Percentiles rank a stretch among this genome's conserved stretches.
Conservation (phyloP, 2,113 vertebrate genomes). For the Cricetomys ansorgei region DNA sequence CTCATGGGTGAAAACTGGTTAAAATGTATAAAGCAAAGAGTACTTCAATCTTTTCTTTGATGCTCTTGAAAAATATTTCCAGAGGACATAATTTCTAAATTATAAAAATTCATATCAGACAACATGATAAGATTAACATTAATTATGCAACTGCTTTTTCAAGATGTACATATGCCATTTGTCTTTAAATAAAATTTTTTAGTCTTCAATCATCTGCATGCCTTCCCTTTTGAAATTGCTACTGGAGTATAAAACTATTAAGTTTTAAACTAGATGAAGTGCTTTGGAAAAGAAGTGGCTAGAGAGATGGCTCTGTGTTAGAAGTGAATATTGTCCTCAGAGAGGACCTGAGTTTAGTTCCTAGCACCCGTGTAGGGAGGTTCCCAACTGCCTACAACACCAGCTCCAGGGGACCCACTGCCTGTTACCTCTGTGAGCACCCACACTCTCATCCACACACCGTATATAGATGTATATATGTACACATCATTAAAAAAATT, state of each 20-base stretch:
- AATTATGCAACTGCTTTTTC: background rate
- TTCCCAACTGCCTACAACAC: too few relatives aligned
- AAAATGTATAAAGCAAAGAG: background rate
- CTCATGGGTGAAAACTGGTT: background rate
- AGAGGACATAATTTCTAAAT: background rate
- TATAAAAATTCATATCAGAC: background rate
- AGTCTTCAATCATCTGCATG: background rate
- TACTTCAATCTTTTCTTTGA: background rate
- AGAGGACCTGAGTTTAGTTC: background rate
- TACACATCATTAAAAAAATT: background rate
- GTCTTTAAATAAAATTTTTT: constrained; percentile 24
- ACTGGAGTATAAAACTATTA: background rate
- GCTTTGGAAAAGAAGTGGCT: background rate
- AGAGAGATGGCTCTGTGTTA: background rate
- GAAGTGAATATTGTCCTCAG: rapidly evolving
- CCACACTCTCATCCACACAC: too few relatives aligned
- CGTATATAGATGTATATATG: background rate
- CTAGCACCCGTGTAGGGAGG: background rate
- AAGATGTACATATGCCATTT: background rate
- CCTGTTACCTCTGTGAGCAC: too few relatives aligned
- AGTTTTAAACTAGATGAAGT: background rate
- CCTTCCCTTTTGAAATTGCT: background rate
- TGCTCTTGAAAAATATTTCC: background rate
- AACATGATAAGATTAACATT: background rate
- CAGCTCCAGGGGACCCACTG: background rate